Evolutionary conservation across 2,888 invertebrate species (phyloP), one percentile per base, ranked within the genome.

Genomic region (Dione vanillae): DNA sequence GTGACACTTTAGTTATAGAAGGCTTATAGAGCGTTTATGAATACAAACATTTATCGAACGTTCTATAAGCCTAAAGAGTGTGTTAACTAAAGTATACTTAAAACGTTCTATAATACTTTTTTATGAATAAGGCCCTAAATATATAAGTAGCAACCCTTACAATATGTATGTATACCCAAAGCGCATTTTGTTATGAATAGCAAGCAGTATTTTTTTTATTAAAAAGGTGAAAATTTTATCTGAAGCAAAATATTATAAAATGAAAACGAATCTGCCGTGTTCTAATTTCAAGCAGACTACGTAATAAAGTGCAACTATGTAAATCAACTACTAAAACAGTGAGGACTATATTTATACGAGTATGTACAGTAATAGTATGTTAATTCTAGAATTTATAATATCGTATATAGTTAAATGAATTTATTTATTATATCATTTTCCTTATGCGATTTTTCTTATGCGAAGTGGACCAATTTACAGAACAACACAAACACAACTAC

Each of bases 301-400:
- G 37, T 49, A 47, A 64, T 64, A 64, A 64, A 49, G 49, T 49
- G 49, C 12, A 49, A 19, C 49, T 64, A 64, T 64, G 64, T 64
- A 37, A 64, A 64, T 49, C 19, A 49, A 64, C 35, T 64, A 49
- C 62, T 49, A 37, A 64, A 64, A 64, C 47, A 64, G 43, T 61
- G 43, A 43, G n/a, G 10, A 27, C n/a, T 61, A 27, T 61, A 61
- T 61, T 61, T 45, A 61, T 61, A 61, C 20, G 20, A 45, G 20
- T n/a, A n/a, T n/a, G n/a, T n/a, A 5, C 20, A 16, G 61, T 61
- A 45, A 61, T 61, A 61, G 27, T 61, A 61, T 61, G 45, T 27
- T 45, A 61, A 61, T 61, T 61, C 61, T 43, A 45, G 43, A 45
- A 45, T 61, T 43, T 27, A 11, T 61, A 45, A 61, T 27, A 16